phyloP scores from a whole-genome alignment of 2,113 vertebrate species.

The Pelodiscus sinensis region DNA sequence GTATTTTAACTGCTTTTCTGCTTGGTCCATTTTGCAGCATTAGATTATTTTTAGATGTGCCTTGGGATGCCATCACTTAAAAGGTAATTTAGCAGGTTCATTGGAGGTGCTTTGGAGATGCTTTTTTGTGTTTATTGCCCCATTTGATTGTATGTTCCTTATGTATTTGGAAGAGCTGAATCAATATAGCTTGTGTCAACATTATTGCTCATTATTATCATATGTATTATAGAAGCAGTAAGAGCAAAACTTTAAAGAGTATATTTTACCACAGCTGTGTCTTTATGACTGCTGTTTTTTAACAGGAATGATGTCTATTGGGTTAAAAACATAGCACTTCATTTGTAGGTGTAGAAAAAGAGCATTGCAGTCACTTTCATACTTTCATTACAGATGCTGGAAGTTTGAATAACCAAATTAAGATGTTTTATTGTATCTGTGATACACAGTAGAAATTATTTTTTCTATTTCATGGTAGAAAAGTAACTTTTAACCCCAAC shows the following conservation, averaged over 20 bases:
- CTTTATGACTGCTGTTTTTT: background rate
- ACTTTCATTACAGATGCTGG: background rate
- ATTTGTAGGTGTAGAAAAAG: background rate
- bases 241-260: background rate
- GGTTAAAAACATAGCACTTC: background rate
- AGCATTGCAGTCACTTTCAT: background rate
- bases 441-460: background rate
- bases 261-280: background rate
- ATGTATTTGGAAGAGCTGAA: background rate
- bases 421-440: background rate
- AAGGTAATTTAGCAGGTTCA: background rate
- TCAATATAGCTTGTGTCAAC: background rate
- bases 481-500: background rate
- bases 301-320: background rate
- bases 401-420: background rate
- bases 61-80: background rate
- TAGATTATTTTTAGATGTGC: background rate
- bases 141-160: background rate
- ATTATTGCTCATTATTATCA: background rate
- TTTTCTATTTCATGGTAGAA: background rate
- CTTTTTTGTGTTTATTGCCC: background rate
- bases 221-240: background rate
- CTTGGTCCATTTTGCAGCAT: background rate
- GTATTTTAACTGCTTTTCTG: rapidly evolving
- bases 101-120: background rate